phyloP scores from a whole-genome alignment of 2,888 invertebrate genomes.

The Entomobrya multifasciata region DNA sequence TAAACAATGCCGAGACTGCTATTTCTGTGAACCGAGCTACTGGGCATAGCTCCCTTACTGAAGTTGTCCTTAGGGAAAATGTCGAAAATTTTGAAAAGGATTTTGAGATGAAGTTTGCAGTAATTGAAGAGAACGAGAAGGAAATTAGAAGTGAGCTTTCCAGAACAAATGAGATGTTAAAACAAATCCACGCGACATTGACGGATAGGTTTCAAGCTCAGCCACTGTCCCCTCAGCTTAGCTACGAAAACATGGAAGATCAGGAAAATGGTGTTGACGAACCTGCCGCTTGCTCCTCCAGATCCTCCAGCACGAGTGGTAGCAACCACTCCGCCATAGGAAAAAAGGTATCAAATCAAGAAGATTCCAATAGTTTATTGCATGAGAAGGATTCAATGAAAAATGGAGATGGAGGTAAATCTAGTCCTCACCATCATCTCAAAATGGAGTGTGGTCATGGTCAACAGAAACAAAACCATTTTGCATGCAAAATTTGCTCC shows the following conservation, averaged over 20 bases:
- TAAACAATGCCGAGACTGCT: neutral
- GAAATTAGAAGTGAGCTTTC: conserved; percentile 2
- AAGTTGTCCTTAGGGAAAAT: neutral
- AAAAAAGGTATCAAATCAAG: conserved; percentile 11
- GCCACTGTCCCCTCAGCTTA: neutral
- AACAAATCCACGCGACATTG: neutral
- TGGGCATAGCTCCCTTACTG: neutral
- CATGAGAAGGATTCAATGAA: neutral
- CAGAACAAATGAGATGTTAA: neutral
- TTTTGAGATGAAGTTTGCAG: neutral
- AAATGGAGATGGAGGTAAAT: neutral
- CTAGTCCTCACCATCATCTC: neutral
- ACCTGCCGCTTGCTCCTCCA: neutral
- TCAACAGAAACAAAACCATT: neutral
- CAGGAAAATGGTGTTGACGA: neutral
- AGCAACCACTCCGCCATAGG: no score
- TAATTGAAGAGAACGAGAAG: neutral
- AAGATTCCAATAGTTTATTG: neutral
- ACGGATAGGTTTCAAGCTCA: neutral
- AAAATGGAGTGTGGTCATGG: neutral
- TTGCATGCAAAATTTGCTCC: neutral
- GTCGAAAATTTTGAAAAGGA: conserved; percentile 25
- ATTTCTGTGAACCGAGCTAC: neutral
- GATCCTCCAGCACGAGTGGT: no score
- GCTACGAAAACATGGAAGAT: conserved; percentile 1